Percentiles rank a stretch among this genome's conserved stretches.
Evolutionary conservation across 1,140 invertebrate species (phyloP).

Genomic region (Cydia strobilella): DNA sequence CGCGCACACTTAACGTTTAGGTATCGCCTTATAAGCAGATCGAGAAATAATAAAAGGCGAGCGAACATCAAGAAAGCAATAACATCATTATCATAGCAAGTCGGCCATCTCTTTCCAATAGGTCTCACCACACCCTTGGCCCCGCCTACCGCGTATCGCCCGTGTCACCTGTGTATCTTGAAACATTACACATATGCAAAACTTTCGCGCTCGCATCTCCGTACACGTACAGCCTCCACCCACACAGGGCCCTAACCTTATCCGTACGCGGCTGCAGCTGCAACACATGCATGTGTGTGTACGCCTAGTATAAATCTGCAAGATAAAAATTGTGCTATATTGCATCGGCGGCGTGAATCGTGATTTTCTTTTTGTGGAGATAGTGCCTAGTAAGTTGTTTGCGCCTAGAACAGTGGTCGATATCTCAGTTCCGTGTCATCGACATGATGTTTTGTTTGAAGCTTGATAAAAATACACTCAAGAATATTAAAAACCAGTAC

Average conservation of each 20-base stretch:
- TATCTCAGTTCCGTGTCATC: constrained; percentile 68
- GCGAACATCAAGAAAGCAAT: constrained; percentile 79
- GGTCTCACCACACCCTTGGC: constrained; percentile 72
- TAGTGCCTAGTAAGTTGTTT: constrained; percentile 75
- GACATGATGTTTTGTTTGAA: constrained; percentile 52
- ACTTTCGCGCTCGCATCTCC: constrained; percentile 70
- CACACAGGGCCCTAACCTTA: constrained; percentile 28
- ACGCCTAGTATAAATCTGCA: constrained; percentile 69
- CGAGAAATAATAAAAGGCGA: constrained; percentile 77
- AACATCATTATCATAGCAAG: constrained; percentile 80
- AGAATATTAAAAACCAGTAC: not conserved
- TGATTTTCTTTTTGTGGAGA: constrained; percentile 67
- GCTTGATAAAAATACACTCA: not conserved
- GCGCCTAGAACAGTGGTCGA: constrained; percentile 77
- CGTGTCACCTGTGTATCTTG: constrained; percentile 78
- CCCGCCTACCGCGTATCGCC: constrained; percentile 75
- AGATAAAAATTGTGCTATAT: constrained; percentile 78
- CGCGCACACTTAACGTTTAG: constrained; percentile 76
- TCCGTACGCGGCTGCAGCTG: constrained; percentile 51
- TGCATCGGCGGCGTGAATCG: constrained; percentile 57
- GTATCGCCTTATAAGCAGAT: constrained; percentile 79
- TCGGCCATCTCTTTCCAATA: constrained; percentile 78
- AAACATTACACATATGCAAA: constrained; percentile 80
- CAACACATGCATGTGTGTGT: constrained; percentile 50
- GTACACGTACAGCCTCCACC: constrained; percentile 52